phyloP scores from a whole-genome alignment of 2,888 invertebrate genomes.

The Bellardia pandia region DNA sequence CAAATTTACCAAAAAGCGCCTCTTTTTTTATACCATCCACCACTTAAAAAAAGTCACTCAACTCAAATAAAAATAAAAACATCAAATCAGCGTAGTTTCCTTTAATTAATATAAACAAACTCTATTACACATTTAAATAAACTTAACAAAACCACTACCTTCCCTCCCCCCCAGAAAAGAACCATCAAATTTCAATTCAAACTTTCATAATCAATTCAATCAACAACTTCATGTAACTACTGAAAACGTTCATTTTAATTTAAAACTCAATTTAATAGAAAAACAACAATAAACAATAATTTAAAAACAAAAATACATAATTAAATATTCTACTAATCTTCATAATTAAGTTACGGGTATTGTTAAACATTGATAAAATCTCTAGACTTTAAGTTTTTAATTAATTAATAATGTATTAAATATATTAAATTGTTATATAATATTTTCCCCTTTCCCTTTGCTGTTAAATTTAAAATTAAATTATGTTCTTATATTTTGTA shows the following conservation, averaged over 20 bases:
- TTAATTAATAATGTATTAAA: slow-evolving; percentile 35
- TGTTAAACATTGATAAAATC: slow-evolving; percentile 65
- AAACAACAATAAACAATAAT: slow-evolving; percentile 5
- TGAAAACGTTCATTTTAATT: slow-evolving; percentile 71
- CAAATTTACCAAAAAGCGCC: slow-evolving; percentile 64
- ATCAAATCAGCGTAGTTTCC: slow-evolving; percentile 62
- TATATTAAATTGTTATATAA: not conserved
- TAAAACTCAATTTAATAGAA: slow-evolving; percentile 30
- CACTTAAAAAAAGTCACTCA: slow-evolving; percentile 70
- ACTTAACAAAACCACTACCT: slow-evolving; percentile 46
- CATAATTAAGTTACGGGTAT: slow-evolving; percentile 68
- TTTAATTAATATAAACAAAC: slow-evolving; percentile 24
- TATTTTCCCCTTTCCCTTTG: not conserved
- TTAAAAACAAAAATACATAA: slow-evolving; percentile 19
- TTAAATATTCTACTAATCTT: slow-evolving; percentile 49
- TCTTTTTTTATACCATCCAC: slow-evolving; percentile 64
- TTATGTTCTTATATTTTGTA: slow-evolving; percentile 34
- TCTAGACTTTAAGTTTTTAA: slow-evolving; percentile 65
- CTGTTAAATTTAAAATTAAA: slow-evolving; percentile 14
- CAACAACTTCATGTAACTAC: slow-evolving; percentile 54
- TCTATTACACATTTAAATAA: slow-evolving; percentile 24
- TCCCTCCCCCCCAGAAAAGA: not conserved
- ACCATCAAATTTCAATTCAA: slow-evolving; percentile 29
- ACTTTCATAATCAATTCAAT: slow-evolving; percentile 36
- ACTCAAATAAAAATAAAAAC: slow-evolving; percentile 60